These are phyloP conservation scores for Chaenocephalus aceratus DNA, from an alignment of 2,113 vertebrate species.

Conservation along the genomic window DNA sequence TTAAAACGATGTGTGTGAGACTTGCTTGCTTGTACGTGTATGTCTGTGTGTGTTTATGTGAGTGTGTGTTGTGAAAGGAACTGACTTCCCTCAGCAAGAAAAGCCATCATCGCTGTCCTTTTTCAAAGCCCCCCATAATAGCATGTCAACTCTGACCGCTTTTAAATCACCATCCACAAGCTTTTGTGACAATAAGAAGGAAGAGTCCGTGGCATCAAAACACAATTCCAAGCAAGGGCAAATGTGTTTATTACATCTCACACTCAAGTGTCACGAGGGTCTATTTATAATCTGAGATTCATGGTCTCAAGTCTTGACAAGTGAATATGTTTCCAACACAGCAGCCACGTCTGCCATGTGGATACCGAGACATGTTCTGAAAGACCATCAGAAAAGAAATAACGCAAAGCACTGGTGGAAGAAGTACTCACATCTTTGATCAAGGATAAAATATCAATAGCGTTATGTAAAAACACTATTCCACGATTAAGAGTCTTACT, in stretches of 20 bases:
- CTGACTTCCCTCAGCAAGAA: conserved; percentile 39
- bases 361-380: neutral
- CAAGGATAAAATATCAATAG: neutral
- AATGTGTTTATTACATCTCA: conserved; percentile 63
- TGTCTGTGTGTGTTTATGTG: conserved; percentile 2
- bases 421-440: neutral
- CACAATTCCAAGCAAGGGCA: conserved; percentile 51
- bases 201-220: conserved; percentile 62
- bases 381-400: neutral
- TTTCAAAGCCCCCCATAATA: conserved; percentile 48
- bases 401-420: neutral
- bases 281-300: conserved; percentile 58
- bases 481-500: too few relatives aligned
- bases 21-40: neutral
- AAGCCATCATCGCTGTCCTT: conserved; percentile 45
- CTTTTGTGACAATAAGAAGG: conserved; percentile 52
- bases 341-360: neutral
- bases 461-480: neutral
- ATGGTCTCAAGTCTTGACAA: conserved; percentile 48
- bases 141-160: conserved; percentile 39
- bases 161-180: conserved; percentile 62
- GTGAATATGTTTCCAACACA: conserved; percentile 37
- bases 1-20: conserved; percentile 21
- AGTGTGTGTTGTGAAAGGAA: neutral
- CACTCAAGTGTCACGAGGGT: conserved; percentile 35